These are phyloP conservation scores for Sycophila sp. DNA, from an alignment of 1,140 invertebrate genomes.

Conservation along the genomic window DNA sequence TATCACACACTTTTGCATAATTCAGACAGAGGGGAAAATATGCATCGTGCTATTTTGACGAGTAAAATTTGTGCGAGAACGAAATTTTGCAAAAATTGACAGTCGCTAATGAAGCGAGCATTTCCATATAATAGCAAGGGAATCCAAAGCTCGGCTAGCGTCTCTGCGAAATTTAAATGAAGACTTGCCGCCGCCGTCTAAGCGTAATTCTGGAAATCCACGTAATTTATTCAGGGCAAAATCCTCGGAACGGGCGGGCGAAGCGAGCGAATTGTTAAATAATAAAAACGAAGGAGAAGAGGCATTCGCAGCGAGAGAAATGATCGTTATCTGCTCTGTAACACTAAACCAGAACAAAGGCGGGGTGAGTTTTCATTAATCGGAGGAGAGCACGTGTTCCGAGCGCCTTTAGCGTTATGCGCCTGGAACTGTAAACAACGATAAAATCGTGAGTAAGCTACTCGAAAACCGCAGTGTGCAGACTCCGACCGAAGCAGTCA, in stretches of 20 bases:
- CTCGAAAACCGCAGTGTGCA: not conserved
- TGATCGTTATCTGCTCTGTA: constrained; percentile 9
- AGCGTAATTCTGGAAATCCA: not conserved
- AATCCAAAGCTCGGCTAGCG: too few species aligned
- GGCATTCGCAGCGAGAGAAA: not conserved
- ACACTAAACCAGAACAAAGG: constrained; percentile 26
- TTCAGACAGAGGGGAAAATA: too few species aligned
- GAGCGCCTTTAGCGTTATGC: not conserved
- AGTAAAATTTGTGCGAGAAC: too few species aligned
- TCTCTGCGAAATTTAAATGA: too few species aligned
- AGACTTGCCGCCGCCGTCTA: too few species aligned
- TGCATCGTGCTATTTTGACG: too few species aligned
- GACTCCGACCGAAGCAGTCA: not conserved
- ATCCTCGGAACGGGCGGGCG: not conserved
- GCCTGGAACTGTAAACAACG: not conserved
- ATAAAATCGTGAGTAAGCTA: constrained; percentile 23
- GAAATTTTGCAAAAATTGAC: too few species aligned
- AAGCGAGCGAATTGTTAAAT: not conserved
- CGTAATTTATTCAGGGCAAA: constrained; percentile 14
- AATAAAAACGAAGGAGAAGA: constrained; percentile 4
- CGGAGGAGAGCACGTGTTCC: not conserved
- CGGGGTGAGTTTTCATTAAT: constrained; percentile 13
- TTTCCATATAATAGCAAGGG: too few species aligned
- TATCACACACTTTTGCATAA: too few species aligned
- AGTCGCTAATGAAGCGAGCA: too few species aligned